Evolutionary conservation across 30 jellyfish, hydroid and myxozoan species (phyloP).

Genomic region (Phacellophora camtschatica): DNA sequence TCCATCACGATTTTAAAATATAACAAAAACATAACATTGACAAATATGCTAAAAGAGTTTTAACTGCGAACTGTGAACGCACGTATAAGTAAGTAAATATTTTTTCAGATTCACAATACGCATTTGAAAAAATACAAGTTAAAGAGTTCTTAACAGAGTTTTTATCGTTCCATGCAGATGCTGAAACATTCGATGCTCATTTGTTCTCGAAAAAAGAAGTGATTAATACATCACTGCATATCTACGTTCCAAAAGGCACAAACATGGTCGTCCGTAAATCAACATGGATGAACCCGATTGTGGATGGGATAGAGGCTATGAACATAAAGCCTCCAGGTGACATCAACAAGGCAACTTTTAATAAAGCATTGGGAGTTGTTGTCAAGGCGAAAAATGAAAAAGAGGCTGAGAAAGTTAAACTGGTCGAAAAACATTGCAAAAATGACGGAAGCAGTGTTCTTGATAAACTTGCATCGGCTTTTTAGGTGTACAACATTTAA

Average conservation of each 20-base stretch:
- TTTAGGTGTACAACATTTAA: no score
- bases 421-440: neutral
- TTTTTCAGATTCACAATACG: no score
- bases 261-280: conserved; percentile 76
- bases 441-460: neutral
- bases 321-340: neutral
- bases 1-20: no score
- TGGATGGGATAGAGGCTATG: conserved; percentile 59
- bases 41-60: no score
- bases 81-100: no score
- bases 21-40: no score
- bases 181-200: neutral
- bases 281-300: conserved; percentile 88
- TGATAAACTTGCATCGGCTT: no score
- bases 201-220: conserved; percentile 54
- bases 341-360: neutral
- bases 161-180: no score
- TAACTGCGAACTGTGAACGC: no score
- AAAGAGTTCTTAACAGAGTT: no score
- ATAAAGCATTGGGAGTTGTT: neutral
- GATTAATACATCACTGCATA: conserved; percentile 75
- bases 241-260: conserved; percentile 79
- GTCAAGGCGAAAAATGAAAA: conserved; percentile 27
- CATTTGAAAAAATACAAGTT: no score
- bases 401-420: neutral